Percentiles rank a stretch among this genome's conserved stretches.
Conservation (phyloP, 2,888 invertebrate species). For the Gymnoscelis rufifasciata region DNA sequence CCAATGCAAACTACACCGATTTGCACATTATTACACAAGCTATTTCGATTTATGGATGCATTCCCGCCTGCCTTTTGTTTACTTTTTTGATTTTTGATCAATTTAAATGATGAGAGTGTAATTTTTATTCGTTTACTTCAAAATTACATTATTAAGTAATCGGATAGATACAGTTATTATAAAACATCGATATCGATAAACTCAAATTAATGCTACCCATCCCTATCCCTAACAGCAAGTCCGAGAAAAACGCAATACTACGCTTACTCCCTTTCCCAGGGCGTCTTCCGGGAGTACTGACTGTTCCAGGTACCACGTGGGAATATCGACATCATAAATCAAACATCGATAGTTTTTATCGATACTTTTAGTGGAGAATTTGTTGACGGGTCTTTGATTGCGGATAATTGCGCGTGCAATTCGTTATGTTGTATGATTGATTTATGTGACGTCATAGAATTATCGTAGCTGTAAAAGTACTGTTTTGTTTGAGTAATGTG, state of each 20-base stretch:
- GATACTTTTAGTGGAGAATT: slow-evolving; percentile 20
- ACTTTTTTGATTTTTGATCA: too few relatives aligned
- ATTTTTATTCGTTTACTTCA: too few relatives aligned
- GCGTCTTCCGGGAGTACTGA: slow-evolving; percentile 57
- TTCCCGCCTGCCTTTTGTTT: too few relatives aligned
- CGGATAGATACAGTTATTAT: too few relatives aligned
- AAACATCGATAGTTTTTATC: slow-evolving; percentile 45
- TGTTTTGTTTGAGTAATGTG: too few relatives aligned
- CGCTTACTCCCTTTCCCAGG: slow-evolving; percentile 60
- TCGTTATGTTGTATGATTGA: slow-evolving; percentile 12
- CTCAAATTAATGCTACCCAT: not conserved
- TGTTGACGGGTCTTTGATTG: slow-evolving; percentile 20
- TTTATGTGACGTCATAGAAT: slow-evolving; percentile 4
- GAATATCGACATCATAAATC: slow-evolving; percentile 69
- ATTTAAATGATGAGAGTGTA: too few relatives aligned
- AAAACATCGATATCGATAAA: slow-evolving; percentile 4
- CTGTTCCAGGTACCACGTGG: slow-evolving; percentile 71
- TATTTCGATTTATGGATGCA: too few relatives aligned
- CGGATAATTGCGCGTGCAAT: slow-evolving; percentile 15
- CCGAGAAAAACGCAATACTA: slow-evolving; percentile 47
- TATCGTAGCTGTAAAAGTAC: not conserved
- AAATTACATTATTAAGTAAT: too few relatives aligned
- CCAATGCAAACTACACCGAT: too few relatives aligned
- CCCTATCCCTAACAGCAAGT: slow-evolving; percentile 31
- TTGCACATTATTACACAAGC: too few relatives aligned